These are phyloP conservation scores for Grammomys surdaster DNA, from an alignment of 2,113 vertebrate species.

Conservation along the genomic window DNA sequence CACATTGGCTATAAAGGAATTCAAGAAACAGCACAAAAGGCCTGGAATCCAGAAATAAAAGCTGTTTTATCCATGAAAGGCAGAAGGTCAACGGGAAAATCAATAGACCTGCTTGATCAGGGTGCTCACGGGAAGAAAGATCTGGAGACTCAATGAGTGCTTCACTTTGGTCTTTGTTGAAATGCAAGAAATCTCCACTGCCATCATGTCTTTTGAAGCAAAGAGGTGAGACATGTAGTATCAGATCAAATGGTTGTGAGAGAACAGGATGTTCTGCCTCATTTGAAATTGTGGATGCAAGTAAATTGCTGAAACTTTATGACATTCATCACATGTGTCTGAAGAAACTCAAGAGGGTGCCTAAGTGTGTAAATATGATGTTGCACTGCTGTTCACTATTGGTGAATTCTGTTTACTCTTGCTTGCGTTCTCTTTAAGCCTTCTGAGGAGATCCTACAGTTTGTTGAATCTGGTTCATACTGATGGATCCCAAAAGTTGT, in stretches of 20 bases:
- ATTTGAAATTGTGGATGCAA: slow-evolving; percentile 57
- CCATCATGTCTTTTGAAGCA: slow-evolving; percentile 81
- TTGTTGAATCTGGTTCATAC: slow-evolving; percentile 28
- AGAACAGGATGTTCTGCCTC: slow-evolving; percentile 75
- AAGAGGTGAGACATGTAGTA: slow-evolving; percentile 67
- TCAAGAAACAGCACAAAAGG: slow-evolving; percentile 74
- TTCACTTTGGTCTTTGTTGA: slow-evolving; percentile 81
- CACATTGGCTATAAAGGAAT: slow-evolving; percentile 74
- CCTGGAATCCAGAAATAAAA: slow-evolving; percentile 78
- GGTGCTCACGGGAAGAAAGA: slow-evolving; percentile 70
- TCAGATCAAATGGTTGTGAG: slow-evolving; percentile 78
- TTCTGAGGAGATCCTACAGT: not conserved
- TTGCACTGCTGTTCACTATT: not conserved
- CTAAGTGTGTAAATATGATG: slow-evolving; percentile 18
- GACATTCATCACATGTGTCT: slow-evolving; percentile 38
- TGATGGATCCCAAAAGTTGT: slow-evolving; percentile 21
- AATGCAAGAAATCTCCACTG: slow-evolving; percentile 78
- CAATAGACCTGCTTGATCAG: slow-evolving; percentile 73
- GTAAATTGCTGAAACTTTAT: slow-evolving; percentile 75
- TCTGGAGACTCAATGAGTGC: slow-evolving; percentile 73
- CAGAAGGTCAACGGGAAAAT: slow-evolving; percentile 75
- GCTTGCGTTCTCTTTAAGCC: slow-evolving; percentile 17
- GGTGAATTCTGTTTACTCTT: slow-evolving; percentile 10
- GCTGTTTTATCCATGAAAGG: slow-evolving; percentile 80
- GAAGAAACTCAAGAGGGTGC: slow-evolving; percentile 44